phyloP scores from a whole-genome alignment of 53 echinoderm and acorn worm species.

The Paracentrotus lividus region DNA sequence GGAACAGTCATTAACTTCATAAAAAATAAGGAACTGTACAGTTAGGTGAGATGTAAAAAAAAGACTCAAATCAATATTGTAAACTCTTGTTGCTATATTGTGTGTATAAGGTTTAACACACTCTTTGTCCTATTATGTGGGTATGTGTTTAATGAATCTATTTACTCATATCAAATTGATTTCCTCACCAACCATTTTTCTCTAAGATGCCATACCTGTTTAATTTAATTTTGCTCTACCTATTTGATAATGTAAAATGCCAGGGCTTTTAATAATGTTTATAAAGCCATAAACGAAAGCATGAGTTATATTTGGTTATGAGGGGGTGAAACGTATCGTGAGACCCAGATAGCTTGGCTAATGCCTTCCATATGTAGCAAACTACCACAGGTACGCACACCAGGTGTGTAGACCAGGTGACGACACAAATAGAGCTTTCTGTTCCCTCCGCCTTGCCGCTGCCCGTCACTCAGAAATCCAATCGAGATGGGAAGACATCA shows the following conservation, averaged over 20 bases:
- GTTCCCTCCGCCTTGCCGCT: neutral
- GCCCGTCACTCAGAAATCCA: constrained; percentile 12
- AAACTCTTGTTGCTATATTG: no score
- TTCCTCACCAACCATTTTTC: neutral
- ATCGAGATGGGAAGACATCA: constrained; percentile 28
- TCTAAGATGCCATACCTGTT: no score
- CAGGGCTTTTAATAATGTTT: neutral
- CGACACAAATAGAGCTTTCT: constrained; percentile 52
- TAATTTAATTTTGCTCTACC: no score
- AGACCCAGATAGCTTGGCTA: constrained; percentile 37
- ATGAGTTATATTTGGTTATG: neutral
- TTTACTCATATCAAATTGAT: neutral
- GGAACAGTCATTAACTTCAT: no score
- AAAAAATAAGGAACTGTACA: no score
- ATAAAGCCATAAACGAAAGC: neutral
- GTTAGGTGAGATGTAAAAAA: no score
- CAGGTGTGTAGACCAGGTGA: constrained; percentile 41
- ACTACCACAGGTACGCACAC: constrained; percentile 43
- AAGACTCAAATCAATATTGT: neutral
- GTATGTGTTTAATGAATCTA: neutral
- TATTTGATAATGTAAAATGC: neutral
- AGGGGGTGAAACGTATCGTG: constrained; percentile 21
- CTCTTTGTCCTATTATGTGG: neutral
- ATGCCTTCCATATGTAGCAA: constrained; percentile 49
- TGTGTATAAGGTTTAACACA: no score